A percentile compares a stretch with the other conserved stretches of the same genome.
Evolutionary conservation across 2,113 vertebrate species (phyloP).

Genomic region (Sphyrna mokarran): DNA sequence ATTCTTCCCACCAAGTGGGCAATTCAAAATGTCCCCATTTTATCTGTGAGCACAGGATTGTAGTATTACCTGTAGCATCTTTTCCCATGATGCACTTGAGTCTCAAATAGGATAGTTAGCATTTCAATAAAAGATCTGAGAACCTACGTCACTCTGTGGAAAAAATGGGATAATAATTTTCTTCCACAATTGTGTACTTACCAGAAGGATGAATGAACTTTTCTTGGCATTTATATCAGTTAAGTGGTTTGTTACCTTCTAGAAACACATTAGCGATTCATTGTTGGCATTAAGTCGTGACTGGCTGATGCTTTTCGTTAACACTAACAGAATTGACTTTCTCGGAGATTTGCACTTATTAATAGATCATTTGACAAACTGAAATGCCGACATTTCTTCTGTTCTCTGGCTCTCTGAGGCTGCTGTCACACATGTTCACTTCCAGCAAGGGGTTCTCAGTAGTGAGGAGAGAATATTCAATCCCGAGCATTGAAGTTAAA

Average conservation of each 20-base stretch:
- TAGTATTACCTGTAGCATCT: background rate
- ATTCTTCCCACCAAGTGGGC: background rate
- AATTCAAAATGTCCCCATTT: background rate
- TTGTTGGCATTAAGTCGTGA: background rate
- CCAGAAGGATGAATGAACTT: background rate
- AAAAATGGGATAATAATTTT: background rate
- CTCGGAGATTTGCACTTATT: background rate
- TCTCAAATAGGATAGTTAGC: background rate
- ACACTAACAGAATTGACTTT: background rate
- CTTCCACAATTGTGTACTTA: background rate
- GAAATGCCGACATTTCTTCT: background rate
- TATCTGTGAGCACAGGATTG: background rate
- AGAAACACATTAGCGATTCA: conserved; percentile 1
- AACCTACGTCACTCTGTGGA: background rate
- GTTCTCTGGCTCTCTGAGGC: background rate
- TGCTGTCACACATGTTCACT: background rate
- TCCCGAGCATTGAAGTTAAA: background rate
- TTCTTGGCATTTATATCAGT: background rate
- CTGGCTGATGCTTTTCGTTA: conserved; percentile 8
- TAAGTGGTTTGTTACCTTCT: conserved; percentile 13
- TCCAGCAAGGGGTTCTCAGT: background rate
- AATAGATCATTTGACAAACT: conserved; percentile 3
- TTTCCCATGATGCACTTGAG: background rate
- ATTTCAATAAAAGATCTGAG: background rate
- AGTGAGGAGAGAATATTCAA: background rate